These are phyloP conservation scores for Drosophila mimetica DNA, from an alignment of 2,888 invertebrate genomes.

Conservation along the genomic window DNA sequence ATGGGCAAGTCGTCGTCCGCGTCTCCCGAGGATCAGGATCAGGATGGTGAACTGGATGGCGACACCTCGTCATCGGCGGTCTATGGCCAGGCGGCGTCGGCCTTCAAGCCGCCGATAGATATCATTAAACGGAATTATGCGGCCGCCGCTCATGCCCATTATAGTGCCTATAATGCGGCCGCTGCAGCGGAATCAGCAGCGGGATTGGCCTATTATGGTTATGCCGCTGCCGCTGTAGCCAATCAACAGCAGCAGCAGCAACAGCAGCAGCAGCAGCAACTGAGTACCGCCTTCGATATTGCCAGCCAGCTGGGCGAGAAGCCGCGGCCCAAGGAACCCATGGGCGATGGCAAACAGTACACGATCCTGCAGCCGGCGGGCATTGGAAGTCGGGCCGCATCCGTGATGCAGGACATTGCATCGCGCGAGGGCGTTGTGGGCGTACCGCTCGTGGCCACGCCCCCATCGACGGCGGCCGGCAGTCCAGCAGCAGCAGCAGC, in stretches of 20 bases:
- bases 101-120: constrained; percentile 91
- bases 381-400: constrained; percentile 91
- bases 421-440: constrained; percentile 88
- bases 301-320: constrained; percentile 49
- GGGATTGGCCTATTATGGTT: constrained; percentile 74
- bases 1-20: no score
- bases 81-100: constrained; percentile 91
- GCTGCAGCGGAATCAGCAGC: constrained; percentile 58
- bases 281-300: constrained; percentile 54
- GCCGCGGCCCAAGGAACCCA: constrained; percentile 37
- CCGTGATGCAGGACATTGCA: constrained; percentile 91
- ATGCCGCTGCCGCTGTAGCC: constrained; percentile 68
- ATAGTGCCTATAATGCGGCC: constrained; percentile 71
- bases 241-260: constrained; percentile 59
- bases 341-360: constrained; percentile 89
- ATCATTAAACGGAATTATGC: constrained; percentile 85
- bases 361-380: constrained; percentile 94
- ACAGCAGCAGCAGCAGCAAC: constrained; percentile 43
- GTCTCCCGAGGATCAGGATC: background rate
- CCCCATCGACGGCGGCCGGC: constrained; percentile 38
- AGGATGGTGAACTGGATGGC: constrained; percentile 2
- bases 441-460: constrained; percentile 84
- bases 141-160: constrained; percentile 65
- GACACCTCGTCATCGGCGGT: constrained; percentile 81
- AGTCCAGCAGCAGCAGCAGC: constrained; percentile 22